Conservation (phyloP, 2,888 invertebrate genomes). For the Athalia circularis region DNA sequence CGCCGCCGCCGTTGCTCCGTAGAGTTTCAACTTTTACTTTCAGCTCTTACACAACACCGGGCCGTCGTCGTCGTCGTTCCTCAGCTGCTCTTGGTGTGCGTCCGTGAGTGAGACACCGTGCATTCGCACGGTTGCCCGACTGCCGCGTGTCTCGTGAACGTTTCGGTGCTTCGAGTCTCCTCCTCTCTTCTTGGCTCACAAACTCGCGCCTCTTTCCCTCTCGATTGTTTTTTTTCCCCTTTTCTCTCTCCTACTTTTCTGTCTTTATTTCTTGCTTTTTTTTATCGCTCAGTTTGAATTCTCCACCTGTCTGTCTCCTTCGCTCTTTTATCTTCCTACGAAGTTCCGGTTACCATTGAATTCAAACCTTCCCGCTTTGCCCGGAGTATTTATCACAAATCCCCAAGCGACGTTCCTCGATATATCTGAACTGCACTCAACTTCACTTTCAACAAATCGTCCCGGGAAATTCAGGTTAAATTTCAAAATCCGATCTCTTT, state of each 20-base stretch:
- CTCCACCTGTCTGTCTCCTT: slow-evolving; percentile 27
- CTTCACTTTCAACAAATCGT: too few relatives aligned
- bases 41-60: slow-evolving; percentile 72
- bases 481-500: too few relatives aligned
- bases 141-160: slow-evolving; percentile 43
- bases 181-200: slow-evolving; percentile 8
- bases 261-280: neutral
- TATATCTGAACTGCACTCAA: too few relatives aligned
- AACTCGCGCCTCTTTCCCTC: neutral
- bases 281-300: neutral
- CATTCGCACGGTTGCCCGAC: slow-evolving; percentile 44
- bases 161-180: slow-evolving; percentile 39
- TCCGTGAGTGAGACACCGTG: slow-evolving; percentile 38
- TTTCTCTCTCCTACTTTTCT: slow-evolving; percentile 2
- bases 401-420: too few relatives aligned
- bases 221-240: neutral
- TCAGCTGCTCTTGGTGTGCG: slow-evolving; percentile 44
- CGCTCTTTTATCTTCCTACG: neutral
- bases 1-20: slow-evolving; percentile 64
- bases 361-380: neutral
- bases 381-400: too few relatives aligned
- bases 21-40: slow-evolving; percentile 74
- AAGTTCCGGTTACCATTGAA: neutral
- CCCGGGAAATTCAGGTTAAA: too few relatives aligned
- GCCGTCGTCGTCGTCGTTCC: slow-evolving; percentile 60